These are phyloP conservation scores for Caenorhabditis latens DNA, from an alignment of 1,140 invertebrate species.

Conservation along the genomic window DNA sequence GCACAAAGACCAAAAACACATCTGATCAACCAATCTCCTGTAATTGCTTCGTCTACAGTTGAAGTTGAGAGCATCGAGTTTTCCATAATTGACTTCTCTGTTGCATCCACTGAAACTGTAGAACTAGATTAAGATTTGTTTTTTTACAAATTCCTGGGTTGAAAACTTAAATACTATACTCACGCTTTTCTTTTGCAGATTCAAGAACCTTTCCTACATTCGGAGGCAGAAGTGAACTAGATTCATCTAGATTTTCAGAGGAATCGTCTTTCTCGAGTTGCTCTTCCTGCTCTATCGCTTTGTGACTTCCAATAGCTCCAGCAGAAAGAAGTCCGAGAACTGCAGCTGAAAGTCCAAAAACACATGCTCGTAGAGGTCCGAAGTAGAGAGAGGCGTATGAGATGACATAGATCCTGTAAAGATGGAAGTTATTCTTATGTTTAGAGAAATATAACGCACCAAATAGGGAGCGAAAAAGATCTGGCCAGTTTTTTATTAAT, in stretches of 20 bases:
- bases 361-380: slow-evolving; percentile 79
- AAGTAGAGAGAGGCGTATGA: slow-evolving; percentile 78
- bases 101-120: slow-evolving; percentile 46
- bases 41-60: slow-evolving; percentile 68
- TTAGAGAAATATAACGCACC: slow-evolving; percentile 19
- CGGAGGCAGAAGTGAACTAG: not conserved
- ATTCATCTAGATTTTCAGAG: slow-evolving; percentile 39
- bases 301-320: slow-evolving; percentile 75
- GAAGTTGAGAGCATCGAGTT: slow-evolving; percentile 11
- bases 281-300: slow-evolving; percentile 44
- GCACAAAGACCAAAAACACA: slow-evolving; percentile 83
- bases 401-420: slow-evolving; percentile 75
- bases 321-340: slow-evolving; percentile 78
- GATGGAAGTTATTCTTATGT: not conserved
- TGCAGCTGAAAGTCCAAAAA: slow-evolving; percentile 78
- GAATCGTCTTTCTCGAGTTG: slow-evolving; percentile 50
- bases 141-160: not conserved
- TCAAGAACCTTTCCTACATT: not conserved
- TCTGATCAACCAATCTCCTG: slow-evolving; percentile 82
- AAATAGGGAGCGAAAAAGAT: slow-evolving; percentile 74
- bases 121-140: not conserved
- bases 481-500: slow-evolving; percentile 76
- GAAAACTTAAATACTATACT: not conserved
- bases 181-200: slow-evolving; percentile 33
- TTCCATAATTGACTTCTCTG: slow-evolving; percentile 14